Conservation (phyloP, 2,888 invertebrate genomes). For the Metacarcinus magister region DNA sequence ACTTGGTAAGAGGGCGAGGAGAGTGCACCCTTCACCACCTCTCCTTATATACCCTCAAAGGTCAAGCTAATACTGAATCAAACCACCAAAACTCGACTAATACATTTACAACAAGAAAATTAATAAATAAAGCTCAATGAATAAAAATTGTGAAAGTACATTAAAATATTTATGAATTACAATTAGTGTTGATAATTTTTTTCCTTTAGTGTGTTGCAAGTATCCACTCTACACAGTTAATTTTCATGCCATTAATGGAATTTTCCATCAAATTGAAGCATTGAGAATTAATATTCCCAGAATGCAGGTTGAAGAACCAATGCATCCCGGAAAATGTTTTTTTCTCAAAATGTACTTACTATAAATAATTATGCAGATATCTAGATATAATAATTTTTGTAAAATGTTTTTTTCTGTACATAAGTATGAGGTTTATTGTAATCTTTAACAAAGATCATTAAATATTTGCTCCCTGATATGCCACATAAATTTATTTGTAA, state of each 20-base stretch:
- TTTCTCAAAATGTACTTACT: not conserved
- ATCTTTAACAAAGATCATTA: not conserved
- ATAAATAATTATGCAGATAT: not conserved
- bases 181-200: not conserved
- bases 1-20: constrained; percentile 36
- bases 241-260: not conserved
- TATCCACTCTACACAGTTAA: not conserved
- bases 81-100: not conserved
- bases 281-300: not conserved
- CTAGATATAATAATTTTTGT: not conserved
- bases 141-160: constrained; percentile 18
- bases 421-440: not conserved
- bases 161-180: not conserved
- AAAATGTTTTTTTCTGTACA: not conserved
- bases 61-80: constrained; percentile 5
- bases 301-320: not conserved
- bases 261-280: not conserved
- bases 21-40: not conserved
- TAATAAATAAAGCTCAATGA: not conserved
- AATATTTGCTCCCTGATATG: constrained; percentile 14
- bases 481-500: not conserved
- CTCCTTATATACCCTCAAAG: not conserved
- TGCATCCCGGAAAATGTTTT: not conserved
- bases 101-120: not conserved
- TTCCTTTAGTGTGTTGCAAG: not conserved